A percentile compares a stretch with the other conserved stretches of the same genome.
These are phyloP conservation scores for Galbula dea DNA, from an alignment of 2,113 vertebrate genomes.

Conservation along the genomic window DNA sequence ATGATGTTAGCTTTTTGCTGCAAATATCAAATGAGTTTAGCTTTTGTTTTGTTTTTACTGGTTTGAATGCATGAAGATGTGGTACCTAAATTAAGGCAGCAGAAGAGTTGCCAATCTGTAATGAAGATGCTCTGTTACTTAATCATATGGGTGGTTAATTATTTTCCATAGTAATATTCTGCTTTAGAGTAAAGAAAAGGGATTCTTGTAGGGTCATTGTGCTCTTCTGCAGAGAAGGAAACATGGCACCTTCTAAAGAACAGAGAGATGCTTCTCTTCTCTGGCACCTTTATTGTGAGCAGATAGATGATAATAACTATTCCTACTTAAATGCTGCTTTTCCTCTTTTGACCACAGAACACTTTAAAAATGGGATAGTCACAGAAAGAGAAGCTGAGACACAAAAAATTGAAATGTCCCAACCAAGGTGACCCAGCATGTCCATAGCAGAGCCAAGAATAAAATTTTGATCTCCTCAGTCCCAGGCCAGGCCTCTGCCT, in stretches of 20 bases:
- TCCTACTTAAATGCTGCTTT: not conserved
- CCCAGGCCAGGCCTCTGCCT: not conserved
- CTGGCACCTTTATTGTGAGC: not conserved
- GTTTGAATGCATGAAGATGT: not conserved
- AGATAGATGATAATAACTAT: not conserved
- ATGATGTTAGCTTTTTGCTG: not conserved
- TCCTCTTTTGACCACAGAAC: not conserved
- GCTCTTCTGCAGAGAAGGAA: not conserved
- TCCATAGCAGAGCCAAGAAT: not conserved
- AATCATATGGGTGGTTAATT: not conserved
- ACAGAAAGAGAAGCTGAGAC: not conserved
- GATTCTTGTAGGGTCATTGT: not conserved
- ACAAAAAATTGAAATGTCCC: not conserved
- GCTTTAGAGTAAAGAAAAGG: slow-evolving; percentile 12
- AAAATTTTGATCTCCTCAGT: not conserved
- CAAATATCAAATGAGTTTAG: not conserved
- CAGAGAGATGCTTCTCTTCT: not conserved
- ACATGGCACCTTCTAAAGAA: not conserved
- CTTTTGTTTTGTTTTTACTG: slow-evolving; percentile 32
- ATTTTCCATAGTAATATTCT: slow-evolving; percentile 32
- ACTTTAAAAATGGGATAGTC: not conserved
- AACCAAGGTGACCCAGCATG: not conserved
- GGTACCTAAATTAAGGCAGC: slow-evolving; percentile 12
- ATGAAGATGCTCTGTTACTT: slow-evolving; percentile 10
- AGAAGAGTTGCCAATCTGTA: slow-evolving; percentile 20